A percentile compares a stretch with the other conserved stretches of the same genome.
phyloP scores from a whole-genome alignment of 2,113 vertebrate species.

The Mugil cephalus region DNA sequence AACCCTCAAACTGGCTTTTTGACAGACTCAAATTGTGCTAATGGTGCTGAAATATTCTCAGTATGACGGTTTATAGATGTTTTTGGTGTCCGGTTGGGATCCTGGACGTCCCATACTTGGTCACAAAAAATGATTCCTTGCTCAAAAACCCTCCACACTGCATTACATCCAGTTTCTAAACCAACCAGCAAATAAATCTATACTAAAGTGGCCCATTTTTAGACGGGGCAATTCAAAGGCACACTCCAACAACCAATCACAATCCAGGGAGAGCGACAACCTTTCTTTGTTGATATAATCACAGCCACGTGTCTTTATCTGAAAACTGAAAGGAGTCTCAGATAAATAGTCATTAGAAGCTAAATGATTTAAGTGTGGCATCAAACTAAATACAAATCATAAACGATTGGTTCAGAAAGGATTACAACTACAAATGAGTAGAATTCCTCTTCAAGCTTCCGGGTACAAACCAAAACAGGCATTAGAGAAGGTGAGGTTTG shows the following conservation, averaged over 20 bases:
- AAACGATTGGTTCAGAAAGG: not conserved
- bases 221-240: not conserved
- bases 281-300: constrained; percentile 13
- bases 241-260: not conserved
- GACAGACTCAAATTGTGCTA: too few species aligned
- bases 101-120: too few species aligned
- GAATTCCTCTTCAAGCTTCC: not conserved
- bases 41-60: too few species aligned
- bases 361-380: not conserved
- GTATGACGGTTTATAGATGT: too few species aligned
- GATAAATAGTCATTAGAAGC: constrained; percentile 42
- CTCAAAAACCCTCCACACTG: too few species aligned
- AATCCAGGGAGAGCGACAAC: not conserved
- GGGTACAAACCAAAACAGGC: not conserved
- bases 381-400: not conserved
- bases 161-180: too few species aligned
- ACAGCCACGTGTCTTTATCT: not conserved
- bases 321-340: not conserved
- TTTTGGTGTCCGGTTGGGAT: too few species aligned
- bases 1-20: too few species aligned
- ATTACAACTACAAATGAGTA: constrained; percentile 23
- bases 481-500: not conserved
- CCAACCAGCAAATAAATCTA: too few species aligned
- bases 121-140: too few species aligned
- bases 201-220: too few species aligned